Evolutionary conservation across 2,113 vertebrate genomes (phyloP), one percentile per base, ranked within the genome.

Genomic region (Indri indri): DNA sequence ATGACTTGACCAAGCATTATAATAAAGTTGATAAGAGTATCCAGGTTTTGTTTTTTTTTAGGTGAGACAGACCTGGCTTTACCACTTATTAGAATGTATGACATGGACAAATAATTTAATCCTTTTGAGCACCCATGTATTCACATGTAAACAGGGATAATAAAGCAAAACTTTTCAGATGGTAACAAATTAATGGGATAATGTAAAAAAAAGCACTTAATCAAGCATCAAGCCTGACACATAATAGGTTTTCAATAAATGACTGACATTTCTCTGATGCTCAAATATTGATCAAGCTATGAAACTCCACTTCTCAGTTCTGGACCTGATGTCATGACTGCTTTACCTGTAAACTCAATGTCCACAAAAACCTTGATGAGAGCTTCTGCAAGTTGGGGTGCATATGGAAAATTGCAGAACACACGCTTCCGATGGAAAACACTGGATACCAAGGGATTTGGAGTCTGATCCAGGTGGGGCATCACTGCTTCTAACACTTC

Each of bases 281-380:
- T 82, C 40, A 59, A 76, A 86, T 66, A 66, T 11, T 42, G 45
- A 84, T 68, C 57, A 77, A 87, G 45, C 13, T 27, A 59, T 70
- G 45, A 17, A 54, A 92, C 6, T 42, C 54, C 6, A 57, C 8
- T 73, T 82, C 57, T 59, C 11, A 50, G 85, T 32, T 92, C 32
- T 66, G 20, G 34, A 3, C 25, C 16, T 42, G 50, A 74, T 1
- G 23, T 23, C 37, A 12, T 0, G 1, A 0, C 0, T 0, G 0
- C 95, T 97, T 93, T 95, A 99, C 99, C 99, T 1, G 99, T 99
- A 86, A 99, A 99, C 97, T 99, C 99, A 3, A 99, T 99, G 97
- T 99, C 99, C 97, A 99, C 99, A 89, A 99, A 99, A 97, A 99
- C 99, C 90, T 99, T 99, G 98, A 99, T 99, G 42, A 99, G 99